Conservation (phyloP, 1,140 invertebrate genomes). For the Ostrea denselamellosa region DNA sequence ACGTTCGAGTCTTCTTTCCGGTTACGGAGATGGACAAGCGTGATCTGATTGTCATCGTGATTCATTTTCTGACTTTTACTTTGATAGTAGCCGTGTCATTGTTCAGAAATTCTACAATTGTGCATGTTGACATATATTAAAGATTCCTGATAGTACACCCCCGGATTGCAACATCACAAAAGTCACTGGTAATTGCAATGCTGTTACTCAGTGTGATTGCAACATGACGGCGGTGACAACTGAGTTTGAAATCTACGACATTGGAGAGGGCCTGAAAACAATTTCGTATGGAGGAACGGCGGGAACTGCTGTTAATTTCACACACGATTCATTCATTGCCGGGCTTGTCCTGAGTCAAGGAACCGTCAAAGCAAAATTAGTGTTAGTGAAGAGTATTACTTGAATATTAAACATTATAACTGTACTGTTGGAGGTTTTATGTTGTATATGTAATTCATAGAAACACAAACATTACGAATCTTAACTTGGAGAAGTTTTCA, state of each 20-base stretch:
- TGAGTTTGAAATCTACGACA: constrained; percentile 26
- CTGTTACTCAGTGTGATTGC: constrained; percentile 17
- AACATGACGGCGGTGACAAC: not conserved
- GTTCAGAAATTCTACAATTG: not conserved
- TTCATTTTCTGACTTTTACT: not conserved
- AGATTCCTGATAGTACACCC: constrained; percentile 19
- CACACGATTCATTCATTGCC: constrained; percentile 23
- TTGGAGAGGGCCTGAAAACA: constrained; percentile 14
- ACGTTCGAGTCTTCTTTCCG: too few species aligned
- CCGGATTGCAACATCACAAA: constrained; percentile 42
- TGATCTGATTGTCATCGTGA: too few species aligned
- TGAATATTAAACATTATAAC: too few species aligned
- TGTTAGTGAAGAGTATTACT: not conserved
- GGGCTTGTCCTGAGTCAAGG: constrained; percentile 9
- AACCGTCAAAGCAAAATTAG: constrained; percentile 14
- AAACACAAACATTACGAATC: too few species aligned
- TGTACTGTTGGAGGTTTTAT: too few species aligned
- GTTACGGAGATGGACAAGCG: too few species aligned
- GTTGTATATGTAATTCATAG: too few species aligned
- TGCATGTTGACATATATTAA: not conserved
- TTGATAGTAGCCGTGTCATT: not conserved
- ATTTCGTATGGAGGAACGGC: constrained; percentile 28
- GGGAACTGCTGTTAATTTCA: constrained; percentile 8
- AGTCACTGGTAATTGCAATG: constrained; percentile 19
- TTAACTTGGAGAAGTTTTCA: too few species aligned